phyloP scores from a whole-genome alignment of 2,888 invertebrate genomes.

The Nemotelus pantherinus region DNA sequence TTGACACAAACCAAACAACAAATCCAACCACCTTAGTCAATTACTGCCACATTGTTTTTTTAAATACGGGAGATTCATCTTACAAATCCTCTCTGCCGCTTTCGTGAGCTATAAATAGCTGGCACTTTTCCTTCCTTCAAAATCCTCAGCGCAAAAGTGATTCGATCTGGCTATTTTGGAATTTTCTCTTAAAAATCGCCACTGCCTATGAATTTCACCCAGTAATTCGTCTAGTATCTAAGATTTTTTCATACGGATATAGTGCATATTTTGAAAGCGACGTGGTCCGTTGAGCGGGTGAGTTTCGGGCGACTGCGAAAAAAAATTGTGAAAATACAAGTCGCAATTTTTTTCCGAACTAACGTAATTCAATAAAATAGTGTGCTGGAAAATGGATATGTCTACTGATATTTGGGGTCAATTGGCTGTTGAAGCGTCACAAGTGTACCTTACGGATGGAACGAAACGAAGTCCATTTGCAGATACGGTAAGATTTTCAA shows the following conservation, averaged over 20 bases:
- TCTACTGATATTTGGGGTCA: slow-evolving; percentile 88
- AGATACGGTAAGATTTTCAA: slow-evolving; percentile 75
- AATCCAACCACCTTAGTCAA: slow-evolving; percentile 26
- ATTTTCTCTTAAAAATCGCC: slow-evolving; percentile 36
- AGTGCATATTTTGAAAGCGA: slow-evolving; percentile 2
- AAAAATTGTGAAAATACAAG: slow-evolving; percentile 13
- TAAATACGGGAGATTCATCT: neutral
- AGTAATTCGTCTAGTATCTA: neutral
- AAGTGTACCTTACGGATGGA: slow-evolving; percentile 85
- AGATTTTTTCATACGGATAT: slow-evolving; percentile 20
- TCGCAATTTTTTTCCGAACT: too few relatives aligned
- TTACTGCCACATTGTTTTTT: slow-evolving; percentile 24
- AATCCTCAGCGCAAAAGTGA: neutral
- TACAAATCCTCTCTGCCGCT: slow-evolving; percentile 16
- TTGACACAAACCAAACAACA: neutral
- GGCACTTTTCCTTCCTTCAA: slow-evolving; percentile 26
- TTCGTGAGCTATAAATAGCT: slow-evolving; percentile 32
- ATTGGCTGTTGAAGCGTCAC: slow-evolving; percentile 85
- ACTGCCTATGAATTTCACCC: slow-evolving; percentile 3
- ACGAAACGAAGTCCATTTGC: slow-evolving; percentile 81
- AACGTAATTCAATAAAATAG: too few relatives aligned
- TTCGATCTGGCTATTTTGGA: slow-evolving; percentile 28
- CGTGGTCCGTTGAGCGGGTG: neutral
- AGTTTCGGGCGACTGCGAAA: neutral
- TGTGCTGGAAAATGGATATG: slow-evolving; percentile 70